Percentiles rank a stretch among this genome's conserved stretches.
These are phyloP conservation scores for Paramuricea clavata DNA, from an alignment of 92 coral and sea anemone species.

Conservation along the genomic window DNA sequence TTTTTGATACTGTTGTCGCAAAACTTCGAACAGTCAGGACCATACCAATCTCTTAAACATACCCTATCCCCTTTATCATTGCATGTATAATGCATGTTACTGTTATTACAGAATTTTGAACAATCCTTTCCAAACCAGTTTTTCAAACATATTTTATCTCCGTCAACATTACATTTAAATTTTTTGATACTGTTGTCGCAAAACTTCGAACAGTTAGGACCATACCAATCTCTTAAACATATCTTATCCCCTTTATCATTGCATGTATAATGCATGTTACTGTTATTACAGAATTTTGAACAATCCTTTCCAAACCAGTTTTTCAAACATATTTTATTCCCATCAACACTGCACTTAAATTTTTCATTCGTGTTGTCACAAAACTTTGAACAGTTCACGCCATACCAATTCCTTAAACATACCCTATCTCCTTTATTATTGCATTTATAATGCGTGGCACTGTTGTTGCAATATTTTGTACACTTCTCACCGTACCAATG, in stretches of 20 bases:
- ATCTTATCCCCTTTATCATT: conserved; percentile 9
- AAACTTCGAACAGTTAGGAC: conserved; percentile 31
- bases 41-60: conserved; percentile 20
- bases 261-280: conserved; percentile 66
- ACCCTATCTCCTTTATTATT: conserved; percentile 8
- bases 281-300: conserved; percentile 66
- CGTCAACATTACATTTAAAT: conserved; percentile 15
- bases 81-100: conserved; percentile 66
- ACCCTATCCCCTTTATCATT: conserved; percentile 10
- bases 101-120: conserved; percentile 66
- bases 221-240: conserved; percentile 20
- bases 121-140: conserved; percentile 63
- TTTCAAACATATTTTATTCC: conserved; percentile 29
- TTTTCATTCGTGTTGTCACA: conserved; percentile 49
- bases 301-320: conserved; percentile 63
- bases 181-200: conserved; percentile 49
- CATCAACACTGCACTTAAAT: conserved; percentile 15
- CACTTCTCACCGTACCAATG: conserved; percentile 60
- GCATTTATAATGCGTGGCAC: conserved; percentile 67
- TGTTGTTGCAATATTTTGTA: conserved; percentile 66
- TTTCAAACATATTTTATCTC: conserved; percentile 30
- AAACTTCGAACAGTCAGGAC: conserved; percentile 30
- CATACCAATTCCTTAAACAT: conserved; percentile 22
- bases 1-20: conserved; percentile 50
- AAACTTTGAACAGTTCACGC: conserved; percentile 28